These are phyloP conservation scores for Capitulum mitella DNA, from an alignment of 2,888 invertebrate species.

Conservation along the genomic window DNA sequence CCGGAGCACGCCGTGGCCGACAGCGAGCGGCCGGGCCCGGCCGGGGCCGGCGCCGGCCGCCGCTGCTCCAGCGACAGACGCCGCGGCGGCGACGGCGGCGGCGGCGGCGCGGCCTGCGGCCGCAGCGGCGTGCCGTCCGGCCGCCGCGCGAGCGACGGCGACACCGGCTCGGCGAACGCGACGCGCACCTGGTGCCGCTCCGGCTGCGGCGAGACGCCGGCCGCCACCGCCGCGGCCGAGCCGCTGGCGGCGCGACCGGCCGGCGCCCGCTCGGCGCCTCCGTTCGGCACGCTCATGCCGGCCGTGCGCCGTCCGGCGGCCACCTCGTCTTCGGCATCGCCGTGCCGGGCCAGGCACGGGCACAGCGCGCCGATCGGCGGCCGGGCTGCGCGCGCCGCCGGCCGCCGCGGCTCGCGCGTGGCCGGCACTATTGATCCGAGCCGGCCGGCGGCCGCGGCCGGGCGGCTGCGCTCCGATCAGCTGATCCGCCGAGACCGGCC, in stretches of 20 bases:
- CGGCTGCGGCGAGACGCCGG: not conserved
- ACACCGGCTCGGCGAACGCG: not conserved
- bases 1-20: not conserved
- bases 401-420: not conserved
- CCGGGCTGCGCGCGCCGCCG: not conserved
- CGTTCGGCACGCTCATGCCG: too few relatives aligned
- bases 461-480: not conserved
- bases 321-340: not conserved
- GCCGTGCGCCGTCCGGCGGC: not conserved
- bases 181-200: constrained; percentile 18
- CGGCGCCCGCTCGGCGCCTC: too few relatives aligned
- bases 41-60: not conserved
- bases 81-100: not conserved
- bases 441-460: not conserved
- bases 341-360: not conserved
- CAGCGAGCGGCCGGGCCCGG: not conserved
- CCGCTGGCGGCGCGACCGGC: too few relatives aligned
- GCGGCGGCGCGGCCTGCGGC: not conserved
- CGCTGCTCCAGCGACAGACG: too few relatives aligned
- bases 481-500: too few relatives aligned
- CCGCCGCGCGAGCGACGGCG: constrained; percentile 10
- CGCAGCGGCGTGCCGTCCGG: not conserved
- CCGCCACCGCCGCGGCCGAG: not conserved
- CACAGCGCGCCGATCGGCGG: not conserved
- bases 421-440: not conserved